Evolutionary conservation across 2,113 vertebrate genomes (phyloP).

Genomic region (Apus apus): DNA sequence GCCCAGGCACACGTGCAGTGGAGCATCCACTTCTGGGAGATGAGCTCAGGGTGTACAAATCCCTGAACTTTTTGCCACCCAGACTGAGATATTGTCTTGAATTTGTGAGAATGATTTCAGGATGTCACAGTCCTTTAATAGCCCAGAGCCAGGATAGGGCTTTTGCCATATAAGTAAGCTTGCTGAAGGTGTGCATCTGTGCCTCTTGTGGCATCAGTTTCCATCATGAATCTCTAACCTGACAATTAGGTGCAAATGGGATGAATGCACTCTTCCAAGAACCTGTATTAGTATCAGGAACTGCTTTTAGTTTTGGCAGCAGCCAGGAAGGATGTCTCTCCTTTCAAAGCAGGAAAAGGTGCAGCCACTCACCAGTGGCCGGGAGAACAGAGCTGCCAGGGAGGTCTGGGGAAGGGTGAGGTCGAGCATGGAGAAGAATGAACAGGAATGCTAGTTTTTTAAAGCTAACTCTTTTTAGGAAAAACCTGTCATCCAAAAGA

Average conservation of each 20-base stretch:
- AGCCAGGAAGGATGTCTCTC: background rate
- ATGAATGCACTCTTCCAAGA: background rate
- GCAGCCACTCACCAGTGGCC: background rate
- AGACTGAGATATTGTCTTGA: background rate
- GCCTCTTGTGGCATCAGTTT: background rate
- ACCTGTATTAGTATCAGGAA: background rate
- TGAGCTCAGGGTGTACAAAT: background rate
- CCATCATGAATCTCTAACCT: background rate
- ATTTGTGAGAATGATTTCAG: background rate
- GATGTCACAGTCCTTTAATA: background rate
- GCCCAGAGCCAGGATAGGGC: background rate
- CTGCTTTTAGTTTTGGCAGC: background rate
- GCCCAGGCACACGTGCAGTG: fast-evolving
- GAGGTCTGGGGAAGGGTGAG: background rate
- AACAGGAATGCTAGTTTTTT: background rate
- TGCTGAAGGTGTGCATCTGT: background rate
- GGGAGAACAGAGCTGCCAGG: background rate
- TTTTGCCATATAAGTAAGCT: background rate
- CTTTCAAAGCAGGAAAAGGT: background rate
- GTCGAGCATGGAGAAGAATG: background rate
- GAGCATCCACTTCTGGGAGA: background rate
- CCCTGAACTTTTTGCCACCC: background rate
- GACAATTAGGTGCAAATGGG: background rate
- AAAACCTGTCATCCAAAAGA: background rate
- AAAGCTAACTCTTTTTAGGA: background rate